phyloP scores from a whole-genome alignment of 1,140 invertebrate species.

The Meloidogyne exigua region DNA sequence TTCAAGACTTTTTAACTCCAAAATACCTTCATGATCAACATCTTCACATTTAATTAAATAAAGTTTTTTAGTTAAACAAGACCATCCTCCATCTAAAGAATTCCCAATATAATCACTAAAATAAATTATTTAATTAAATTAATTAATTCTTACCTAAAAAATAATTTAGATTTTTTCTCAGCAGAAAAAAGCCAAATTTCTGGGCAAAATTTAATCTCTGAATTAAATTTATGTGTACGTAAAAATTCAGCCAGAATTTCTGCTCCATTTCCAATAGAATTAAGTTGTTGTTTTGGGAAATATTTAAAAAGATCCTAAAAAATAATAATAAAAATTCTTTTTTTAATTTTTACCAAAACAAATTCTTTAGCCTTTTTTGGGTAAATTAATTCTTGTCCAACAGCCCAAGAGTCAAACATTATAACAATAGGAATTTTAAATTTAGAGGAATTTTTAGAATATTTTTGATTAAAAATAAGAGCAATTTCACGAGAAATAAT shows the following conservation, averaged over 20 bases:
- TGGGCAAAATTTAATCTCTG: background rate
- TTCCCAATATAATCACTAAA: background rate
- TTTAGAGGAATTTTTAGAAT: background rate
- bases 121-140: no score
- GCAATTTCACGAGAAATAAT: constrained; percentile 45
- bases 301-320: background rate
- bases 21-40: constrained; percentile 6
- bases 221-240: background rate
- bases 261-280: background rate
- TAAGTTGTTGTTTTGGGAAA: background rate
- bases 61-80: background rate
- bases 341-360: background rate
- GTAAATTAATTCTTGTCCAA: background rate
- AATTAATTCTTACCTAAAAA: background rate
- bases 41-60: background rate
- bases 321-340: background rate
- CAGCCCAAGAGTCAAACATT: constrained; percentile 16
- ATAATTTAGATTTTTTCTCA: background rate
- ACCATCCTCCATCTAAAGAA: background rate
- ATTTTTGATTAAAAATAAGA: constrained; percentile 29
- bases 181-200: constrained; percentile 16
- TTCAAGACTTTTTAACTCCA: background rate
- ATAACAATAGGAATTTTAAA: background rate
- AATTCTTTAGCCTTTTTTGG: constrained; percentile 4
- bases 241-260: background rate